Base-by-base conservation (phyloP, 1,140 invertebrate genomes). In the Oppia nitens region DNA sequence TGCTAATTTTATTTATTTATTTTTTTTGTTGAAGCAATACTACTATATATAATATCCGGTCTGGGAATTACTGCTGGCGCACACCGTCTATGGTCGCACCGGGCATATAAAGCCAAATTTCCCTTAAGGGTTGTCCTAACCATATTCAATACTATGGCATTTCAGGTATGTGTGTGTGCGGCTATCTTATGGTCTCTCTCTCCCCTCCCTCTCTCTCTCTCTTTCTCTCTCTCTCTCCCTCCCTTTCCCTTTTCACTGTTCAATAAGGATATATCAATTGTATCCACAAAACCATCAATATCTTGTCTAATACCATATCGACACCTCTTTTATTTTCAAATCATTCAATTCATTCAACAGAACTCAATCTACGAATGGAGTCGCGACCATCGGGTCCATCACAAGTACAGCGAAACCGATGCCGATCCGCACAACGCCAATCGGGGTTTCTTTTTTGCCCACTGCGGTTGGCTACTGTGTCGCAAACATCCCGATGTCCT, bases 401-500 rank as follows among this genome's bases (percentile, higher is more conserved):
- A 97, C 74, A 96, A 96, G 69, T 96, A 83, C 73, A 87, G 84
- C 4, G 92, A 97, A 71, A 96, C 93, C 0, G 80, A 95, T 71
- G 92, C 90, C 2, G 92, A 97, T 74, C 92, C 93, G 0, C 90
- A 96, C 67, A 95, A 96, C 71, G 87, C 89, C 1, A 88, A 78
- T 3, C 77, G 91, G 14, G 93, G 92, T 2, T 93, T 96, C 73
- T 96, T 97, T 76, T 97, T 96, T 72, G 78, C 91, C 0, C 93
- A 96, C 68, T 78, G 95, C 52, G 92, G 93, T 12, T 97, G 93
- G 92, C 73, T 96, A 47, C 70, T 96, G 24, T 26, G 49, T 12
- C 6, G n/a, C 59, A 96, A 97, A 72, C 91, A 95, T 71, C 87
- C 88, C 0, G 83, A 91, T 53, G 83, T 97, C 9, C 87, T 80